Base-by-base conservation (phyloP, 2,113 vertebrate species). In the Peromyscus maniculatus region DNA sequence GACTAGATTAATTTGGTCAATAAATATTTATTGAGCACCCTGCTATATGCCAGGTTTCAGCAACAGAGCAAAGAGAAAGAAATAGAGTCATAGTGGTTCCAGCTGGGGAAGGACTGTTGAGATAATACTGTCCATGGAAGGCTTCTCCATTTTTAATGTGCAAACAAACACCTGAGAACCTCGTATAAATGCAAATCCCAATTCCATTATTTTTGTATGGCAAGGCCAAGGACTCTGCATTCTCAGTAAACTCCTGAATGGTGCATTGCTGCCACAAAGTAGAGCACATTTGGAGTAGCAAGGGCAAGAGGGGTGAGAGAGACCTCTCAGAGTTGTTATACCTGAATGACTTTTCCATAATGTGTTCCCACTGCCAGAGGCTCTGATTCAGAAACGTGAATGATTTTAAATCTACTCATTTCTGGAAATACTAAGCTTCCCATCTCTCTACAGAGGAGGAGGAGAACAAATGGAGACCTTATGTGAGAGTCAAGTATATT, bases 1-100 rank as follows among this genome's bases (percentile, higher is more conserved):
- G 87, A 96, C 75, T 93, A 82, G 91, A 93, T 92, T 96, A 89
- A 96, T 97, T 96, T 91, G 55, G 46, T 96, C 89, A 78, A 87
- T 96, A 96, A 97, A 94, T 96, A 97, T 96, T 97, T 97, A 96
- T 59, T 91, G 91, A 92, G 59, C 36, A 77, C 59, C 31, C 86
- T 97, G 43, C 10, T 89, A 46, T 69, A 82, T 69, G 59, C 82
- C 89, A 95, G 49, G 39, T 87, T 83, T 36, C 78, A 87, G 79
- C 77, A 57, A 92, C 5, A 57, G 15, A 91, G 59, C 82, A 89
- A 79, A 77, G 52, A 86, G 43, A 96, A 97, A 55, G 55, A 96
- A 97, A 69, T 17, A 62, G 71, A 95, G 91, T 64, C 57, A 39
- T 55, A 89, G 62, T 39, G 71, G 28, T 67, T 77, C 11, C 59